phyloP scores from a whole-genome alignment of 2,797 vertebrate species.

The Gephyroberyx darwinii region DNA sequence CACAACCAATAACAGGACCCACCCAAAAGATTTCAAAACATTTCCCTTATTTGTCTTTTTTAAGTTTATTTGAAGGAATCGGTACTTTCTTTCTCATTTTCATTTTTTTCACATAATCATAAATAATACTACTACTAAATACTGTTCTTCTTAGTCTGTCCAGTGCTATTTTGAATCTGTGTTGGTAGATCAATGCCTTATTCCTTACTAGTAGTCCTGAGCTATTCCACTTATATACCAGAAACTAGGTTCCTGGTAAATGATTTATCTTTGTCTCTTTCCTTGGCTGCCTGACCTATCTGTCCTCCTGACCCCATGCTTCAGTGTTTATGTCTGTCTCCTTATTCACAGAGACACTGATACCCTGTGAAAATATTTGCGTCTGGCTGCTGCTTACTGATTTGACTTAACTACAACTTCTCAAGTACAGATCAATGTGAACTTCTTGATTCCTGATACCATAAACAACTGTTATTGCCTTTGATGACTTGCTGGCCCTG shows the following conservation, averaged over 20 bases:
- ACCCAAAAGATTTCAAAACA: background rate
- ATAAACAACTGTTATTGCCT: too few relatives aligned
- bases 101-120: slow-evolving; percentile 25
- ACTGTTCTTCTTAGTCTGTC: background rate
- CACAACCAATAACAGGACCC: too few relatives aligned
- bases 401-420: background rate
- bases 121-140: slow-evolving; percentile 11
- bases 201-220: background rate
- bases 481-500: background rate
- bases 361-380: background rate
- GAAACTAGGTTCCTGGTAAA: background rate
- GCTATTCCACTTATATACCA: background rate
- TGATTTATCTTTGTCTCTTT: background rate
- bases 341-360: background rate
- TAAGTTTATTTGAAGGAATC: too few relatives aligned
- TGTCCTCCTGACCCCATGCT: background rate
- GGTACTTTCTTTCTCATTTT: too few relatives aligned
- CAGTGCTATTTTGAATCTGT: slow-evolving; percentile 48
- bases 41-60: background rate
- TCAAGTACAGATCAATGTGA: slow-evolving; percentile 1
- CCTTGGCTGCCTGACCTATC: background rate
- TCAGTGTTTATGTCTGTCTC: background rate
- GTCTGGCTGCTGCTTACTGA: background rate
- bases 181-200: slow-evolving; percentile 5
- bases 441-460: background rate